Conservation (phyloP, 30 jellyfish, hydroid and myxozoan species). For the Aurelia aurita complex sp. Pacific region DNA sequence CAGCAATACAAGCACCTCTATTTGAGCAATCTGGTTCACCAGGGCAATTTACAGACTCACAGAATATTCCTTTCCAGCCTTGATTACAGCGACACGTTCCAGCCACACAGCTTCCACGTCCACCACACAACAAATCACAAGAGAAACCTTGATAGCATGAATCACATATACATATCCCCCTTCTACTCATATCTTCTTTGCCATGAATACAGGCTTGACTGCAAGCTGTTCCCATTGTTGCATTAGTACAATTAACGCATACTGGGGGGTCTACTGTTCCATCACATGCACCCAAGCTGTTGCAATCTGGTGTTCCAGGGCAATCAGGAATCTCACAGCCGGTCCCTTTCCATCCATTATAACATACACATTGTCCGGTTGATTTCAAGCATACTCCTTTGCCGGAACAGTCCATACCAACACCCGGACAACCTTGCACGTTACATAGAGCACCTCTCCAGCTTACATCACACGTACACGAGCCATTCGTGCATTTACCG, state of each 20-base stretch:
- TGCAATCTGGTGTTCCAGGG: slow-evolving; percentile 75
- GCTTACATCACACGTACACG: slow-evolving; percentile 46
- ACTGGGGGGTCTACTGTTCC: slow-evolving; percentile 64
- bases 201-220: slow-evolving; percentile 55
- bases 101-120: slow-evolving; percentile 34
- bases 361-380: slow-evolving; percentile 57
- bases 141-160: slow-evolving; percentile 66
- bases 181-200: slow-evolving; percentile 43
- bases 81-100: slow-evolving; percentile 38
- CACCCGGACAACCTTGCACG: slow-evolving; percentile 67
- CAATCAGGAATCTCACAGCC: slow-evolving; percentile 70
- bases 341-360: slow-evolving; percentile 65
- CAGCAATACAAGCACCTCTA: slow-evolving; percentile 65
- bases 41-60: slow-evolving; percentile 59
- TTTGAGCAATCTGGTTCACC: slow-evolving; percentile 75
- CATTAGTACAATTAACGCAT: slow-evolving; percentile 62
- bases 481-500: slow-evolving; percentile 52
- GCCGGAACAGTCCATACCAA: slow-evolving; percentile 54
- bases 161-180: slow-evolving; percentile 62
- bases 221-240: slow-evolving; percentile 67
- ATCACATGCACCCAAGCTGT: slow-evolving; percentile 44
- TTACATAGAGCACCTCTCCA: slow-evolving; percentile 67
- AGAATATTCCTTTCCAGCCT: slow-evolving; percentile 69
- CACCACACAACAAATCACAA: slow-evolving; percentile 60
- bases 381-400: slow-evolving; percentile 61